phyloP scores from a whole-genome alignment of 2,113 vertebrate genomes.

The Rhineura floridana region DNA sequence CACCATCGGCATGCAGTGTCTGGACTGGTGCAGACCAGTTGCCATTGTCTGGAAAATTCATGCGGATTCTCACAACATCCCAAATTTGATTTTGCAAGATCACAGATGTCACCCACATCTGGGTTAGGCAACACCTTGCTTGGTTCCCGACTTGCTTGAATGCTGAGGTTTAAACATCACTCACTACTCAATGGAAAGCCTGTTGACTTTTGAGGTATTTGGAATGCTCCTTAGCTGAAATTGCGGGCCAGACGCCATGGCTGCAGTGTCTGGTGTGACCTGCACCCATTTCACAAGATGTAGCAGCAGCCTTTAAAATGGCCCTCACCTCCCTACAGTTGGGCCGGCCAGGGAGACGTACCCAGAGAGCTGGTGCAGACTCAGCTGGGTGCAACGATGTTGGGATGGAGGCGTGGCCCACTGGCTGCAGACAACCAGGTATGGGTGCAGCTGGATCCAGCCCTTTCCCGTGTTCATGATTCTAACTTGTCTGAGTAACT shows the following conservation, averaged over 20 bases:
- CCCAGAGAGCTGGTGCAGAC: not conserved
- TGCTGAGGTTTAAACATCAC: not conserved
- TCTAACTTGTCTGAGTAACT: not conserved
- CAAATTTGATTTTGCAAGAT: conserved; percentile 47
- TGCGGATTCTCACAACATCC: conserved; percentile 47
- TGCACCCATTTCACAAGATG: not conserved
- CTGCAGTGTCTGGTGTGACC: conserved; percentile 6
- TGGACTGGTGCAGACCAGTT: conserved; percentile 57
- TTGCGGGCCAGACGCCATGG: not conserved
- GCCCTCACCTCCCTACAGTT: not conserved
- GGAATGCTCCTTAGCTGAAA: not conserved
- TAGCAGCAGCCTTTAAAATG: not conserved
- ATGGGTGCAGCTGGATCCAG: not conserved
- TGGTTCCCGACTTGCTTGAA: not conserved
- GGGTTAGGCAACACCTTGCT: not conserved
- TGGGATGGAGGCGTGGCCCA: no score
- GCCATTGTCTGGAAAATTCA: conserved; percentile 38
- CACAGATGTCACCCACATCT: conserved; percentile 44
- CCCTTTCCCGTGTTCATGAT: not conserved
- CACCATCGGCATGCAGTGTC: conserved; percentile 71
- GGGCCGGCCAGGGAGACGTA: not conserved
- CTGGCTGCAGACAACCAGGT: not conserved
- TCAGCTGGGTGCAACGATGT: not conserved
- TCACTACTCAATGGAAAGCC: not conserved
- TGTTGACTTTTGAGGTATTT: not conserved